Conservation (phyloP, 2,113 vertebrate species). For the Nesoenas mayeri region DNA sequence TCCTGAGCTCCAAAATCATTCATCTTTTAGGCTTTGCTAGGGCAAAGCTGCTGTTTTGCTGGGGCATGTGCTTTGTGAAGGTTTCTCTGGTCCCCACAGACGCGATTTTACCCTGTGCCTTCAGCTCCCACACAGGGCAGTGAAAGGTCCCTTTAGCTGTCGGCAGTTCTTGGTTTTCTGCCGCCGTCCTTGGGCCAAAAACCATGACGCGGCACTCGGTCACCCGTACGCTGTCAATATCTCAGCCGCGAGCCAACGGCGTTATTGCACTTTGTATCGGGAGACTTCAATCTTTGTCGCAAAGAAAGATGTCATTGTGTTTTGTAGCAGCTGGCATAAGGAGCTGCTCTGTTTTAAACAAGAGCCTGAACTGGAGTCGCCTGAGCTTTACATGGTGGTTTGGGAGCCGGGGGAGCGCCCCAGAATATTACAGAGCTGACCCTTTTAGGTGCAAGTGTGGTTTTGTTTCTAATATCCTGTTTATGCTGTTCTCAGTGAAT, state of each 20-base stretch:
- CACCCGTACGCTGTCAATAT: rapidly evolving
- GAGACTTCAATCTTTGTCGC: neutral
- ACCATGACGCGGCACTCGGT: rapidly evolving
- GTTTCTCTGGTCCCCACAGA: neutral
- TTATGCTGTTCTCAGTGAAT: neutral
- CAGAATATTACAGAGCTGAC: rapidly evolving
- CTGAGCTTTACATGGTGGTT: rapidly evolving
- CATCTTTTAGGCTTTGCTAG: neutral
- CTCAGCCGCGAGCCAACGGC: neutral
- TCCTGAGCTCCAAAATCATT: neutral
- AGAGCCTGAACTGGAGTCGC: neutral
- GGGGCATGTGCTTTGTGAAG: neutral
- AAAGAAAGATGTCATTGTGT: rapidly evolving
- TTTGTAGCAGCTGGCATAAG: neutral
- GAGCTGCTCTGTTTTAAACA: neutral
- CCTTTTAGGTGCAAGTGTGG: neutral
- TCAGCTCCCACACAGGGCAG: rapidly evolving
- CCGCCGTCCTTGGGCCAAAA: neutral
- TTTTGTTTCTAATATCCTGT: neutral
- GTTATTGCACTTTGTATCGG: neutral
- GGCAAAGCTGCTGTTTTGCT: neutral
- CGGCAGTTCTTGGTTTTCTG: neutral
- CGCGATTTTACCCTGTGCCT: rapidly evolving
- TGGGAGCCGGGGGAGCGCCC: neutral
- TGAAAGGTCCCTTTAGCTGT: neutral